Base-by-base conservation (phyloP, 2,888 invertebrate species). In the Leptinotarsa haldemani region DNA sequence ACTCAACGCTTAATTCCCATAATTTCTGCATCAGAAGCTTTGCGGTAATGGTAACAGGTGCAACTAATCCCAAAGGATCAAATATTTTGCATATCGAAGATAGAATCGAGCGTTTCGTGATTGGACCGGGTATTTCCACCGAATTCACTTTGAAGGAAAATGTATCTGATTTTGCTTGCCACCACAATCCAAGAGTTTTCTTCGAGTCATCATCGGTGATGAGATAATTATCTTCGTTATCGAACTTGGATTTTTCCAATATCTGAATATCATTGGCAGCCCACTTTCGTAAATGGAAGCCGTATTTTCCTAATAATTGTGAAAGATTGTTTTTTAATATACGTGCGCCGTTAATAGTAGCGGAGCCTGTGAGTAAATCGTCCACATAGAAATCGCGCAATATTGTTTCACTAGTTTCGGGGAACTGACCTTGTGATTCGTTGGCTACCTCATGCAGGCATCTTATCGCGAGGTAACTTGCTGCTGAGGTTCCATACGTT, bases 361-460 rank as follows among this genome's bases (percentile, higher is more conserved):
- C 5, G 18, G 58, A 22, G 22, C 74, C 71, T 25, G 65, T 71
- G 22, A 70, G 30, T 9, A 72, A 25, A 53, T 74, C 74, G 47
- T 74, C 75, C 47, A 75, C 71, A 48, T 75, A 73, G 53, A 75
- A 75, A 20, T 75, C 75, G 12, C 52, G 30, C n/a, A 58, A 13
- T 46, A 74, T 74, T 46, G 65, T 13, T 20, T 56, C 47, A 25
- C 66, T 47, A 48, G 47, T 53, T 9, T 30, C 22, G 3, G 72
- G 72, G 25, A 30, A 70, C 30, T 20, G n/a, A 15, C 25, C 18
- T 46, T 18, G 22, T 30, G 47, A 40, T 22, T 75, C 69, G 16
- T 18, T 18, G 16, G 74, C 67, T 20, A 48, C 22, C 56, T 74
- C 67, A 3, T 67, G 63, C 40, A 74, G 47, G 22, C 47, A 58